Conservation (phyloP, 2,888 invertebrate species). For the Anagyrus pseudococci region DNA sequence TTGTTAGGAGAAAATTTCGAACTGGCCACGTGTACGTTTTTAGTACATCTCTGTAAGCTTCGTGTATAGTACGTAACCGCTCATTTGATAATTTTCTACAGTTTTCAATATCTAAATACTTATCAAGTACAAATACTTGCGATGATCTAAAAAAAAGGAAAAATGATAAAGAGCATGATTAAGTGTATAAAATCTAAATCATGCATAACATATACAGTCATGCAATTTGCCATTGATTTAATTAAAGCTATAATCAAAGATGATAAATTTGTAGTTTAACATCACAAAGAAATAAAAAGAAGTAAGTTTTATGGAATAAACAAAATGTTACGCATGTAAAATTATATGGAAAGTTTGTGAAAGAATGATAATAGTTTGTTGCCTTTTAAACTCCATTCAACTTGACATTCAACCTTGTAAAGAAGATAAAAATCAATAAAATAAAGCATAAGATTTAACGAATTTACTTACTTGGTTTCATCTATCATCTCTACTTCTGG, state of each 20-base stretch:
- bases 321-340: too few relatives aligned
- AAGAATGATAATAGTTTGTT: too few relatives aligned
- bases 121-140: too few relatives aligned
- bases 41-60: conserved; percentile 37
- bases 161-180: neutral
- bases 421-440: conserved; percentile 44
- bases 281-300: too few relatives aligned
- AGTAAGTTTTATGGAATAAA: too few relatives aligned
- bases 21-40: conserved; percentile 44
- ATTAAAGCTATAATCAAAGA: too few relatives aligned
- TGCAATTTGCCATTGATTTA: too few relatives aligned
- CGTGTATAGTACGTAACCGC: conserved; percentile 40
- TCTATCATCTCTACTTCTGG: conserved; percentile 95
- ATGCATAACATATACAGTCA: too few relatives aligned
- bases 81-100: conserved; percentile 18
- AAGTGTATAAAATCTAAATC: too few relatives aligned
- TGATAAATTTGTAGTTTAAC: too few relatives aligned
- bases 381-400: neutral
- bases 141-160: conserved; percentile 30
- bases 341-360: too few relatives aligned
- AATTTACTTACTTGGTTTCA: conserved; percentile 92
- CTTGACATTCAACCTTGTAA: neutral
- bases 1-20: conserved; percentile 46
- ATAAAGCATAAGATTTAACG: conserved; percentile 51
- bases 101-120: conserved; percentile 5